A percentile compares a stretch with the other conserved stretches of the same genome.
These are phyloP conservation scores for Prostheceraeus crozeri DNA, from an alignment of 2,888 invertebrate species.

Conservation along the genomic window DNA sequence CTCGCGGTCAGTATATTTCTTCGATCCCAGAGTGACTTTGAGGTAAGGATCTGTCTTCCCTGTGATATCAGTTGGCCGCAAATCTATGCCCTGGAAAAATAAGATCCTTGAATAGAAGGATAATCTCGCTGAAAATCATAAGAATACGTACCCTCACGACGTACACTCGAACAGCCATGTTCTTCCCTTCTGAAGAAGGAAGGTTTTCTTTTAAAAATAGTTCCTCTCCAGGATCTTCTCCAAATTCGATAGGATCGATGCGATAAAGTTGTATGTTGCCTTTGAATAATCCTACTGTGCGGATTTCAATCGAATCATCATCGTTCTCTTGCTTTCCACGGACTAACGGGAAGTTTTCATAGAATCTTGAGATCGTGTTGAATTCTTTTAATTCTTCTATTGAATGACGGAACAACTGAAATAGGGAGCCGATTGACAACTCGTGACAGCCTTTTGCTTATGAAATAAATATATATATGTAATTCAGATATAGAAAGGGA, in stretches of 20 bases:
- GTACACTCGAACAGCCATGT: background rate
- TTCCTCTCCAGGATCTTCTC: slow-evolving; percentile 7
- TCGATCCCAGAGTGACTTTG: slow-evolving; percentile 69
- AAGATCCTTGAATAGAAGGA: too few relatives aligned
- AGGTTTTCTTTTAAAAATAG: too few relatives aligned
- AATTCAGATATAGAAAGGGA: too few relatives aligned
- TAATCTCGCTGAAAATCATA: too few relatives aligned
- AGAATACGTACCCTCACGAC: background rate
- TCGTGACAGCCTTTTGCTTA: too few relatives aligned
- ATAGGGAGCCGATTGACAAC: too few relatives aligned
- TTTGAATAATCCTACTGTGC: slow-evolving; percentile 78
- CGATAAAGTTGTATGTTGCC: slow-evolving; percentile 57
- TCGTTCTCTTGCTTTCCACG: slow-evolving; percentile 80
- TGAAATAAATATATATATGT: too few relatives aligned
- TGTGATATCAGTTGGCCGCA: slow-evolving; percentile 58
- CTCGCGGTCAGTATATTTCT: slow-evolving; percentile 75
- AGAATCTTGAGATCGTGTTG: slow-evolving; percentile 77
- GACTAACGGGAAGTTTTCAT: slow-evolving; percentile 75
- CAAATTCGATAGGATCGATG: background rate
- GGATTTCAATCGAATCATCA: slow-evolving; percentile 72
- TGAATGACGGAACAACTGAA: too few relatives aligned
- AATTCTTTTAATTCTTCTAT: slow-evolving; percentile 71
- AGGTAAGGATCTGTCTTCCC: slow-evolving; percentile 73
- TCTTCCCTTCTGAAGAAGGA: background rate
- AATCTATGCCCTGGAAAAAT: slow-evolving; percentile 60